Evolutionary conservation across 2,888 invertebrate genomes (phyloP), one percentile per base, ranked within the genome.

Genomic region (Sesia bembeciformis): DNA sequence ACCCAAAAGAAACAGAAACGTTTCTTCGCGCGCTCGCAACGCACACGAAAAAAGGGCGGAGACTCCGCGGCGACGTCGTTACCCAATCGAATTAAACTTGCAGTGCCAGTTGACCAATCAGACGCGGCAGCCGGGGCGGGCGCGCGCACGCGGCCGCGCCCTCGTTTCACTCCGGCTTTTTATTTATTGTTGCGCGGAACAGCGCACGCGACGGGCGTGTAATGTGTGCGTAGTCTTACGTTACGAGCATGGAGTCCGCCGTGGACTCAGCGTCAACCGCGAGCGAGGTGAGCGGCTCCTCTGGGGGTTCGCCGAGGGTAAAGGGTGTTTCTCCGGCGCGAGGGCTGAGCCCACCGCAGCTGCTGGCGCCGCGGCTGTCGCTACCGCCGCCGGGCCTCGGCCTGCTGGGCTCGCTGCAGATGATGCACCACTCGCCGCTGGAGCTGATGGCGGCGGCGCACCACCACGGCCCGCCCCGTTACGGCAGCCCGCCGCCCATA

Each of bases 401-500:
- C 43, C 91, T 96, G 69, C 91, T 96, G 70, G 95, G 95, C 73
- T 95, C 95, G 57, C 86, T 96, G 75, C 92, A 94, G 72, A 94
- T 93, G 87, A 94, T 94, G 84, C 94, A 94, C 81, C 95, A 95
- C 76, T 96, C 96, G 60, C 90, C 96, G 66, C 95, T 96, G 71
- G 91, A 96, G 76, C 94, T 96, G 93, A 96, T 96, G 64, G 94
- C 94, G 43, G 94, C 94, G 63, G 94, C 94, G 70, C 96, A 95
- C 73, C 96, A 96, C 76, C 93, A 93, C 67, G 95, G 95, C 65
- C 96, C 94, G 64, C 93, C 95, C 57, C 94, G 96, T 7, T 97
- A 96, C 88, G 96, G 96, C 81, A 95, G 95, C 74, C 97, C 97
- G 68, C 97, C 97, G 63, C 97, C 97, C 51, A 97, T 97, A 64